Base-by-base conservation (phyloP, 2,113 vertebrate genomes). In the Fregata magnificens region DNA sequence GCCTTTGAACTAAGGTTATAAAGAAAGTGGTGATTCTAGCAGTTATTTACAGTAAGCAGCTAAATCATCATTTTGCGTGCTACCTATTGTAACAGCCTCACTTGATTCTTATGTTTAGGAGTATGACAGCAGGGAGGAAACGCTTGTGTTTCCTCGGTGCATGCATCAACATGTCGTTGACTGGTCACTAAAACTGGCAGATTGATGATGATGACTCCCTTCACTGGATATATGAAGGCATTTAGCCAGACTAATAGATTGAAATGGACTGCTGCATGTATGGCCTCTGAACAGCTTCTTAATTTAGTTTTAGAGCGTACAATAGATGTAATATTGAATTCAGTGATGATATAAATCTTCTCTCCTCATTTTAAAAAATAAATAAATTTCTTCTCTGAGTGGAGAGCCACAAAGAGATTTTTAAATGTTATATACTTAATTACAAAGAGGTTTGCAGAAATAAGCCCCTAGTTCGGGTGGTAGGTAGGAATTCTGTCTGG, bases 161-260 rank as follows among this genome's bases (percentile, higher is more conserved):
- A 40, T 93, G 90, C 88, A 96, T 97, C 84, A 95, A 89, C 61
- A 31, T 90, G 87, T 88, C 91, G 82, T 92, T 90, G 88, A 96
- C 90, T 96, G 73, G 93, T 92, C 94, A 56, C 93, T 94, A 93
- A 96, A 97, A 97, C 82, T 88, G 79, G 83, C 91, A 95, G 94
- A 95, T 85, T 92, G 88, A 95, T 95, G 95, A 50, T 91, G 85
- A 84, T 93, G 71, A 76, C 44, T 91, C 58, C 50, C 88, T 95
- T 91, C 84, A 42, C 65, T 97, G 86, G 71, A 90, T 92, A 28
- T 92, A 67, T 84, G 77, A 96, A 97, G 91, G 76, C 93, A 62
- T 95, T 96, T 96, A 97, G 94, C 93, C 85, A 97, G 63, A 77
- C 86, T 91, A 95, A 94, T 97, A 94, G 94, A 97, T 95, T 97